Percentiles rank a stretch among this genome's conserved stretches.
phyloP scores from a whole-genome alignment of 2,888 invertebrate genomes.

The Cerceris ruficornis region DNA sequence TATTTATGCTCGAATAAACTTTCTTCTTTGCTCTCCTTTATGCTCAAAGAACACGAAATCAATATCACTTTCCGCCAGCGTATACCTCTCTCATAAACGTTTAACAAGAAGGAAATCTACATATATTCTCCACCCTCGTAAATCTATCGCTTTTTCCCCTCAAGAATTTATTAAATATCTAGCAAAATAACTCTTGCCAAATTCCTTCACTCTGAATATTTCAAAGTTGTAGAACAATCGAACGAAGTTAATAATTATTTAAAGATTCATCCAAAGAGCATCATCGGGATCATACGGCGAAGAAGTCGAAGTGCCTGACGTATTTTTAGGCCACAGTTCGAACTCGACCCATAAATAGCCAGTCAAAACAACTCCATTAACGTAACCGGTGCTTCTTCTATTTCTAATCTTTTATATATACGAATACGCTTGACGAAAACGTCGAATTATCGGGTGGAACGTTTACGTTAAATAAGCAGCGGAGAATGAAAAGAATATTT shows the following conservation, averaged over 20 bases:
- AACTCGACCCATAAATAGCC: conserved; percentile 54
- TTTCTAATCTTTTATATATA: conserved; percentile 37
- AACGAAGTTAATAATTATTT: not conserved
- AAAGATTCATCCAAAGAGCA: conserved; percentile 1
- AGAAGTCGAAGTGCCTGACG: conserved; percentile 17
- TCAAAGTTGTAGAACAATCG: not conserved
- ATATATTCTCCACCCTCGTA: not conserved
- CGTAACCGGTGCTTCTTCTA: conserved; percentile 35
- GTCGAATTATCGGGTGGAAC: not conserved
- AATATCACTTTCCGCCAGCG: not conserved
- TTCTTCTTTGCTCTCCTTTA: conserved; percentile 3
- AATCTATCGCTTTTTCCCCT: not conserved
- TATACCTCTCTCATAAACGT: conserved; percentile 1
- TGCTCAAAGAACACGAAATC: conserved; percentile 1
- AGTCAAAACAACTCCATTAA: conserved; percentile 67
- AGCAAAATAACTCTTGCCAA: no score
- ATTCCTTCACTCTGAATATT: not conserved
- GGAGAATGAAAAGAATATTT: not conserved
- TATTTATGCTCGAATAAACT: conserved; percentile 1
- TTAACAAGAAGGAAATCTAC: conserved; percentile 4
- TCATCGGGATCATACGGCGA: not conserved
- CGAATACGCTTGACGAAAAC: conserved; percentile 5
- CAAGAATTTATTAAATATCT: not conserved
- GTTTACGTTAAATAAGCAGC: not conserved
- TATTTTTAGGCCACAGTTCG: conserved; percentile 60